Evolutionary conservation across 2,113 vertebrate species (phyloP), one percentile per base, ranked within the genome.

Genomic region (Eublepharis macularius): DNA sequence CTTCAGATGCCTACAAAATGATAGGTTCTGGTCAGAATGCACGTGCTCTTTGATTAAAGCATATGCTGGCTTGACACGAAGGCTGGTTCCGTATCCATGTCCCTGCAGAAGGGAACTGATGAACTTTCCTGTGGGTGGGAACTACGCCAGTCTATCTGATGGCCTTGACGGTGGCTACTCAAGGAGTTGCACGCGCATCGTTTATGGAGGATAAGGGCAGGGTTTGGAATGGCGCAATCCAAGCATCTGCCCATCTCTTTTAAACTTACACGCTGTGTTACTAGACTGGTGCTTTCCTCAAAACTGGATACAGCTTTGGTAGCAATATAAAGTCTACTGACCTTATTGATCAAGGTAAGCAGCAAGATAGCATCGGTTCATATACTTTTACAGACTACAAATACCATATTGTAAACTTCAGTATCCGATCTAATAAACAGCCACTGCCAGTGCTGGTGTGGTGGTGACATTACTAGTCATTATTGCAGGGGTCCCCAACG

Each of bases 211-310:
- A 89, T 85, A 90, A 47, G 29, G 0, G 86, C 54, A 82, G 70
- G 84, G 84, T 66, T 57, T 84, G 91, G 82, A 43, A 82, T 78
- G 60, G 65, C n/a, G n/a, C n/a, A n/a, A n/a, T 77, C 82, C 49
- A 84, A 93, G 81, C 84, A 93, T 85, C 88, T 91, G 86, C 78
- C 85, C 77, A 85, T n/a, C n/a, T n/a, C n/a, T 85, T 92, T 90
- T 83, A 82, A 78, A 84, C 86, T 76, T 63, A 41, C 21, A 83
- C 77, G 1, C 43, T 77, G 51, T 72, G 49, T 57, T 49, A 57
- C 88, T 85, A 83, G 87, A 47, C 16, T 54, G 45, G 45, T 81
- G 70, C 82, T 88, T 76, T 66, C 32, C 1, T 80, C 32, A 66
- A 2, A 17, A 8, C 41, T 76, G 17, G 11, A 54, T 8, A n/a